Evolutionary conservation across 2,888 invertebrate species (phyloP), one percentile per base, ranked within the genome.

Genomic region (Drosophila mulleri): DNA sequence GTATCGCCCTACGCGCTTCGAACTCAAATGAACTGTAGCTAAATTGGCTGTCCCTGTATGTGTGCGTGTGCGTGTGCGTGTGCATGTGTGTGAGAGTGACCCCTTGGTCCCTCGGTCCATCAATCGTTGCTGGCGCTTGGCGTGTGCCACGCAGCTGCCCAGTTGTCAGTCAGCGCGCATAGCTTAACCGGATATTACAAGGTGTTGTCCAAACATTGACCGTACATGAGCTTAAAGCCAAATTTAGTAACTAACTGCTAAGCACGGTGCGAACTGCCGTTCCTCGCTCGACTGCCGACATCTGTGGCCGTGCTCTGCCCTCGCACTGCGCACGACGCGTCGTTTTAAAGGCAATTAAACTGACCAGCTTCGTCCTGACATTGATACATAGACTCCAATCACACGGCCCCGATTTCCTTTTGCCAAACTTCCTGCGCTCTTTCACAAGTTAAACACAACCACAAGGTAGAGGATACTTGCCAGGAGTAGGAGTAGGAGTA

Each of bases 171-270:
- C 78, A 81, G 78, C 87, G 74, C 68, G 73, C 72, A 62, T 67
- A 75, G 75, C 76, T 78, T 88, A 81, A 81, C 70, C 89, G 91
- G 91, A 91, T 90, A 91, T 91, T 91, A 84, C 84, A 90, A 91
- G 91, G 89, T 91, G 91, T 87, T 87, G 82, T 77, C 76, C 84
- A 89, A 91, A 91, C 91, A 91, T 91, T 91, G 91, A 91, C 90
- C 85, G 88, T 85, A 91, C 91, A 91, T 91, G 91, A 88, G 84
- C 84, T 84, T 83, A 84, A 88, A 83, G 83, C 79, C n/a, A 85
- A 82, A 85, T 90, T 82, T 83, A 81, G 81, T 75, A 83, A 73
- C 78, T 69, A 71, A 71, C 80, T 57, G 63, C 44, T 61, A 54
- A 60, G 18, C 54, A 50, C 57, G 41, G 57, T 56, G 68, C 54